These are phyloP conservation scores for Tenthredo mesomela DNA, from an alignment of 2,888 invertebrate genomes.

Conservation along the genomic window DNA sequence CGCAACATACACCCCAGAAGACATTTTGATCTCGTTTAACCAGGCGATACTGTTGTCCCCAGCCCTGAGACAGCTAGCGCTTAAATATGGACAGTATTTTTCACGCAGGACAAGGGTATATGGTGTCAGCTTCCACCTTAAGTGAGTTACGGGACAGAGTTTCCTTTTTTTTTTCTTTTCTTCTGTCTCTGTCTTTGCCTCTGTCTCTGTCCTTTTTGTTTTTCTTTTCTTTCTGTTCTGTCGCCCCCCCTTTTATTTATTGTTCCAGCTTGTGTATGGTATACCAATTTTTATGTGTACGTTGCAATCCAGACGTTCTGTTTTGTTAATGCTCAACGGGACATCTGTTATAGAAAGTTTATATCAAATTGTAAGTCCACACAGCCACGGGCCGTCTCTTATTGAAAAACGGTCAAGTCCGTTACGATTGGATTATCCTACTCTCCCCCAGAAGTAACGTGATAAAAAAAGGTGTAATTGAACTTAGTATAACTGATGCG, in stretches of 20 bases:
- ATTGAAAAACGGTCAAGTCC: constrained; percentile 35
- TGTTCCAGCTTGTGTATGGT: neutral
- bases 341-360: neutral
- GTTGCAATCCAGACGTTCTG: neutral
- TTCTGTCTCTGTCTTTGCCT: constrained; percentile 26
- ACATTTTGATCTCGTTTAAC: constrained; percentile 53
- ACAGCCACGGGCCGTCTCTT: neutral
- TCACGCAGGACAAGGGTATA: constrained; percentile 39
- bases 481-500: constrained; percentile 32
- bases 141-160: constrained; percentile 62
- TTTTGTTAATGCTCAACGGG: neutral
- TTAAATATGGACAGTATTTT: constrained; percentile 48
- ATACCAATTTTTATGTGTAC: neutral
- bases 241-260: constrained; percentile 46
- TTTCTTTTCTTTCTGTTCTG: constrained; percentile 43
- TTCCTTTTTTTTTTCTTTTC: constrained; percentile 49
- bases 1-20: constrained; percentile 61
- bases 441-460: neutral
- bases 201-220: constrained; percentile 33
- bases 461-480: constrained; percentile 41
- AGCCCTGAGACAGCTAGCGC: neutral
- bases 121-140: constrained; percentile 58
- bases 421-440: constrained; percentile 28
- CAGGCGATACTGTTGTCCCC: constrained; percentile 51
- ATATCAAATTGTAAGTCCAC: neutral